phyloP scores from a whole-genome alignment of 2,113 vertebrate genomes.

The Scalopus aquaticus region DNA sequence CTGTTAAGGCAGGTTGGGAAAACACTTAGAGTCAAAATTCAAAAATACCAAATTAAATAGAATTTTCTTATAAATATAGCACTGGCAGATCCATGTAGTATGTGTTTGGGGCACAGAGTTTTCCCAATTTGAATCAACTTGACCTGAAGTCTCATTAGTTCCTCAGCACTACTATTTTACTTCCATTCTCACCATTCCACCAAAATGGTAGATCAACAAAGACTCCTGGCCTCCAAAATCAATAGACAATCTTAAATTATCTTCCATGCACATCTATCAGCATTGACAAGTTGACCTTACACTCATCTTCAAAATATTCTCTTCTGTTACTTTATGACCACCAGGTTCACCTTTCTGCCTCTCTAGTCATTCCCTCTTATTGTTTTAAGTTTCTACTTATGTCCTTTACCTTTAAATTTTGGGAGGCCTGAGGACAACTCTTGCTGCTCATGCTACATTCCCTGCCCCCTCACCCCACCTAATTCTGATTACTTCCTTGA shows the following conservation, averaged over 20 bases:
- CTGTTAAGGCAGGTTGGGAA: not conserved
- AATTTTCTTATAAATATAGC: not conserved
- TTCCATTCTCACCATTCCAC: not conserved
- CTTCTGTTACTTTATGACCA: not conserved
- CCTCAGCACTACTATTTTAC: not conserved
- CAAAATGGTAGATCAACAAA: not conserved
- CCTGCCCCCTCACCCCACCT: not conserved
- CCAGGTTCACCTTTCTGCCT: not conserved
- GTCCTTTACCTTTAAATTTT: not conserved
- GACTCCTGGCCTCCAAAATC: not conserved
- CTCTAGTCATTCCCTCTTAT: not conserved
- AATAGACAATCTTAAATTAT: not conserved
- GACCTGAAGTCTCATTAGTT: not conserved
- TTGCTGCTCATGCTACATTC: not conserved
- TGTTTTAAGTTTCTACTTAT: not conserved
- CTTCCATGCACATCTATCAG: not conserved
- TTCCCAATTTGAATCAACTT: not conserved
- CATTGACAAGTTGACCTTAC: not conserved
- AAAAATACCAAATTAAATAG: not conserved
- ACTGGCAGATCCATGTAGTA: not conserved
- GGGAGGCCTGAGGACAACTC: not conserved
- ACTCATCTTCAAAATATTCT: not conserved
- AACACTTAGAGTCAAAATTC: not conserved
- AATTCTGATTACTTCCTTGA: not conserved
- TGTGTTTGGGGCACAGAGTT: not conserved